Base-by-base conservation (phyloP, 2,888 invertebrate genomes). In the Thymelicus lineola region DNA sequence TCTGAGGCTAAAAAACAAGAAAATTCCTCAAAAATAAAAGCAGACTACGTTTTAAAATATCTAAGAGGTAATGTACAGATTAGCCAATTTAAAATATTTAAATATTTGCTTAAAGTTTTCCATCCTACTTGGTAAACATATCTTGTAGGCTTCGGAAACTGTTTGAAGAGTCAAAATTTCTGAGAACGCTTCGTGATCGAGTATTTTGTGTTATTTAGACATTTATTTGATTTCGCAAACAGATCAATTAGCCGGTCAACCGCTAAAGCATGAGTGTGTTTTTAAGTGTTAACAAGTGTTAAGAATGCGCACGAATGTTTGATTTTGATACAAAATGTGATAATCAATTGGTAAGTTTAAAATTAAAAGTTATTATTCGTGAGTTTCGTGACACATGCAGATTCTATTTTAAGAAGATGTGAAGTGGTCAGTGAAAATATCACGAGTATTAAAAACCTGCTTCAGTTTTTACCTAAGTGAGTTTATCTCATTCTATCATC, bases 111-210 rank as follows among this genome's bases (percentile, higher is more conserved):
- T 61, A 15, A 64, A 60, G 20, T 50, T 46, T 58, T 66, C 58
- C 66, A 57, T 35, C 45, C 46, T 64, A 42, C 46, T n/a, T 17
- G 15, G 15, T 20, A 38, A 38, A 42, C n/a, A 58, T 15, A 58
- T 42, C 42, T 42, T 20, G 55, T 28, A 14, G 6, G n/a, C 17
- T 28, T 14, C 6, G 17, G 42, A 48, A 14, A 50, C 36, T 66
- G 15, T 60, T 60, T 60, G 60, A 20, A 50, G 35, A 36, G 42
- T 48, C 50, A 38, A 66, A 53, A 36, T 38, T 74, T 72, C 70
- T 61, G 9, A 69, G 70, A 70, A 74, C 14, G 10, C 20, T 63
- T 46, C 70, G 68, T 72, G 70, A 72, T 68, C 10, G 38, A 64
- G 17, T 72, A 63, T 64, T 74, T 74, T 69, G 38, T 38, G 50